These are phyloP conservation scores for Pseudochaenichthys georgianus DNA, from an alignment of 2,797 vertebrate genomes.

Conservation along the genomic window DNA sequence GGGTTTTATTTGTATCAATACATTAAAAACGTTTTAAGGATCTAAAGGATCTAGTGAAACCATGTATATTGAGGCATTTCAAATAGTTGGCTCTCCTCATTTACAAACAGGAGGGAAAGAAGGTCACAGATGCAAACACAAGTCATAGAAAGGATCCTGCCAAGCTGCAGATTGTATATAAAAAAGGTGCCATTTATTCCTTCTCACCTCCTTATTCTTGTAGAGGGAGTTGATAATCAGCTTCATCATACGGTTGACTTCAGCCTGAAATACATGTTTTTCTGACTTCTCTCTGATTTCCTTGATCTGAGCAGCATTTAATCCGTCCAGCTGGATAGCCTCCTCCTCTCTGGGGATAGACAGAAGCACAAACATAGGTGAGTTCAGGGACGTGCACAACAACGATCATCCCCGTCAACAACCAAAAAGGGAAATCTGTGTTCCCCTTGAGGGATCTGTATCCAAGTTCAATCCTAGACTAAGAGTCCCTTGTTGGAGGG, in stretches of 20 bases:
- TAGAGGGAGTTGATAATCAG: constrained; percentile 99
- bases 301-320: constrained; percentile 97
- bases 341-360: constrained; percentile 91
- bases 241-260: constrained; percentile 99
- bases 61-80: not conserved
- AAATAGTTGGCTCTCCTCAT: not conserved
- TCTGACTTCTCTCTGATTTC: constrained; percentile 97
- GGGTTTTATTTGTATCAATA: too few species aligned
- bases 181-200: not conserved
- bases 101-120: not conserved
- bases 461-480: not conserved
- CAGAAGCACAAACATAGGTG: constrained; percentile 19
- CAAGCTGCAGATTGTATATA: not conserved
- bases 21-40: too few species aligned
- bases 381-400: constrained; percentile 1
- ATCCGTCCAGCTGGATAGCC: constrained; percentile 96
- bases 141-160: not conserved
- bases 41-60: too few species aligned
- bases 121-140: not conserved
- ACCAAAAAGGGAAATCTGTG: constrained; percentile 14
- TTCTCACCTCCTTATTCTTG: constrained; percentile 97
- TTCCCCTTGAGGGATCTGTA: not conserved
- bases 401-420: constrained; percentile 8
- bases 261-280: constrained; percentile 97
- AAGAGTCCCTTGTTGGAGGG: not conserved